A percentile compares a stretch with the other conserved stretches of the same genome.
These are phyloP conservation scores for Dicaeum eximium DNA, from an alignment of 2,113 vertebrate species.

Conservation along the genomic window DNA sequence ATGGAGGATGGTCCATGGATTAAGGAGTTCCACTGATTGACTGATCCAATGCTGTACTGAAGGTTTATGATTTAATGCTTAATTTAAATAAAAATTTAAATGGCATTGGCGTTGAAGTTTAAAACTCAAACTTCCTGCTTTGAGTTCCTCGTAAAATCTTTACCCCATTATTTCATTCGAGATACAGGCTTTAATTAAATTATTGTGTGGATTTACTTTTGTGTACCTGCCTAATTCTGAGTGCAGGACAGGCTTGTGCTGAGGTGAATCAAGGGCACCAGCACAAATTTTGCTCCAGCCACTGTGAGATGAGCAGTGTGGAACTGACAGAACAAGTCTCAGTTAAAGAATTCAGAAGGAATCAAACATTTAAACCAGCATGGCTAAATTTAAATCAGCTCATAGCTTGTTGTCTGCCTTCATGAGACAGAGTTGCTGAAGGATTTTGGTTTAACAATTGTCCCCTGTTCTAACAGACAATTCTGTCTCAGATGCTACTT, in stretches of 20 bases:
- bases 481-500: background rate
- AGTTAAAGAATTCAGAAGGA: background rate
- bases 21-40: background rate
- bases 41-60: background rate
- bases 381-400: background rate
- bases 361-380: background rate
- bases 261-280: background rate
- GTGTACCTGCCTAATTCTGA: background rate
- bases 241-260: background rate
- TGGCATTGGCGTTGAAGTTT: background rate
- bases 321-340: background rate
- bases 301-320: accelerated
- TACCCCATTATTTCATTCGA: background rate
- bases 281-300: background rate
- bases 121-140: background rate
- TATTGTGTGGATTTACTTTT: background rate
- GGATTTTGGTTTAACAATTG: background rate
- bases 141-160: background rate
- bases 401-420: background rate
- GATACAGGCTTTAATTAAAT: background rate
- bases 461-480: background rate
- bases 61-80: background rate
- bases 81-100: background rate
- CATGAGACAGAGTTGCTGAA: background rate
- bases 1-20: background rate